These are phyloP conservation scores for Medauroidea extradentata DNA, from an alignment of 1,140 invertebrate species.

Conservation along the genomic window DNA sequence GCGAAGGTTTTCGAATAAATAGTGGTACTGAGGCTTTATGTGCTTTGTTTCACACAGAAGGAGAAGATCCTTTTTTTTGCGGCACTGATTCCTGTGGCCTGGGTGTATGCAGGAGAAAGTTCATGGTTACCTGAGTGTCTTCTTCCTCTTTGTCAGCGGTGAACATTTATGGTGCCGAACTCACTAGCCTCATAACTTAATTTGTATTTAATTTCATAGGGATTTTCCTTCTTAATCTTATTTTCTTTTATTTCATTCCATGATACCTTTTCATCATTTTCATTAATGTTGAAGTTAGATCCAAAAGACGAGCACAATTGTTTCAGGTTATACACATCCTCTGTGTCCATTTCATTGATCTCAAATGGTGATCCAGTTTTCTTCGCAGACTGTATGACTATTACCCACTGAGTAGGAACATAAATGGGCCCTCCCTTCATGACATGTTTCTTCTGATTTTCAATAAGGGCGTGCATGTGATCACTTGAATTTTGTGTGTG, in stretches of 20 bases:
- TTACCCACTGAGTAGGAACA: slow-evolving; percentile 9
- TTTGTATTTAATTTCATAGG: too few relatives aligned
- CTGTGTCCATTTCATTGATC: neutral
- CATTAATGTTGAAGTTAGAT: slow-evolving; percentile 7
- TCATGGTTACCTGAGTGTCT: too few relatives aligned
- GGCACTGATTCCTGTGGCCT: too few relatives aligned
- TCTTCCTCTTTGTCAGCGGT: too few relatives aligned
- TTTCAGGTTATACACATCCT: neutral
- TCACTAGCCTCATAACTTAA: too few relatives aligned
- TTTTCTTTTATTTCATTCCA: slow-evolving; percentile 14
- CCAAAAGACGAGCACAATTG: slow-evolving; percentile 2
- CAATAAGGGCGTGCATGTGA: neutral
- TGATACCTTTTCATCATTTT: slow-evolving; percentile 10
- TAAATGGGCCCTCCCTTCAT: neutral
- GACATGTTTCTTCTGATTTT: neutral
- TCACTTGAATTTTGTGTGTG: slow-evolving; percentile 22
- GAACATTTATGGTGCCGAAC: too few relatives aligned
- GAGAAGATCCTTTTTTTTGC: too few relatives aligned
- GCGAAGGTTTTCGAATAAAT: too few relatives aligned
- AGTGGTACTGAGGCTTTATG: too few relatives aligned
- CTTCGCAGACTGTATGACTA: slow-evolving; percentile 7
- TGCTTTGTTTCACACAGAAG: too few relatives aligned
- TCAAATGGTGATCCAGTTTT: neutral
- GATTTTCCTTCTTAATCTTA: slow-evolving; percentile 3
- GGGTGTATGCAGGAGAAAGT: too few relatives aligned